A percentile compares a stretch with the other conserved stretches of the same genome.
These are phyloP conservation scores for Hirtodrosophila alboralis DNA, from an alignment of 2,888 invertebrate genomes.

Conservation along the genomic window DNA sequence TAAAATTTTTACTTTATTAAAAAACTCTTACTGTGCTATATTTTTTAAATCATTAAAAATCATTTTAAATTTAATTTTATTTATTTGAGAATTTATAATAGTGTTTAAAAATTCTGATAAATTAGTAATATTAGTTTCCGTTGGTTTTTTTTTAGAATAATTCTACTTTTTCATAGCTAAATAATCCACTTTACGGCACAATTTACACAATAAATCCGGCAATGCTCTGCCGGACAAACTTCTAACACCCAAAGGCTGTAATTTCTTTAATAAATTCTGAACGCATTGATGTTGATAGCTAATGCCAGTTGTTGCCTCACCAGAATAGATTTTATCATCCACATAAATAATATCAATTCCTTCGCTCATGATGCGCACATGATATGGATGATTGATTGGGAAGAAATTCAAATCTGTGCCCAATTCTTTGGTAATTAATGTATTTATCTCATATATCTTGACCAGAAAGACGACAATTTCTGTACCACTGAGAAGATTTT, in stretches of 20 bases:
- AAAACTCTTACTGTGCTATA: no score
- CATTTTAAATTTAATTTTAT: no score
- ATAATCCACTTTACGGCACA: slow-evolving; percentile 39
- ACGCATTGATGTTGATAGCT: slow-evolving; percentile 48
- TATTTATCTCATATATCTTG: slow-evolving; percentile 44
- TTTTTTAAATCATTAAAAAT: no score
- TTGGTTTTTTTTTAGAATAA: background rate
- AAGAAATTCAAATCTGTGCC: slow-evolving; percentile 61
- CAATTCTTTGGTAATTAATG: slow-evolving; percentile 56
- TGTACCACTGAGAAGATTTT: slow-evolving; percentile 36
- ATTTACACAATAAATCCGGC: slow-evolving; percentile 32
- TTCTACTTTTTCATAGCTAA: slow-evolving; percentile 3
- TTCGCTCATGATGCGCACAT: slow-evolving; percentile 50
- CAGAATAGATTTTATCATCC: slow-evolving; percentile 45
- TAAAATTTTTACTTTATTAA: no score
- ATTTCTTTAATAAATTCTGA: slow-evolving; percentile 39
- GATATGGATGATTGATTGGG: slow-evolving; percentile 58
- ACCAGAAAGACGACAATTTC: slow-evolving; percentile 54
- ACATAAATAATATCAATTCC: slow-evolving; percentile 61
- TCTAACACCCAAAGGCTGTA: slow-evolving; percentile 42
- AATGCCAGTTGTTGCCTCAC: background rate
- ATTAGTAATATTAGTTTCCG: no score
- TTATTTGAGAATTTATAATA: no score
- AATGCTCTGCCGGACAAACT: slow-evolving; percentile 47
- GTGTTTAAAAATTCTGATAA: no score